Percentiles rank a stretch among this genome's conserved stretches.
Evolutionary conservation across 2,797 vertebrate species (phyloP).

Genomic region (Manis pentadactyla): DNA sequence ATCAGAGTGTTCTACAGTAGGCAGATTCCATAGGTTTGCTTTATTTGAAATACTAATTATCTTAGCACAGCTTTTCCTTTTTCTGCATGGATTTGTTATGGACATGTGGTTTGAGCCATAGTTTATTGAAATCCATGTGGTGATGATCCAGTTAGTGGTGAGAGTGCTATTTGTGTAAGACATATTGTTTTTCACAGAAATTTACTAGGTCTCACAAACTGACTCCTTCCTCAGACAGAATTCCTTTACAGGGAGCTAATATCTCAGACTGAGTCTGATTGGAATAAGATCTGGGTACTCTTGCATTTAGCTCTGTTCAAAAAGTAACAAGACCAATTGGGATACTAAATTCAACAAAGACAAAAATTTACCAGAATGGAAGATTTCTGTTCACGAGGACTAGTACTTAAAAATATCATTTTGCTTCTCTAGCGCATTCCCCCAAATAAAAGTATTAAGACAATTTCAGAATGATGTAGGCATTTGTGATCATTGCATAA

Average conservation of each 20-base stretch:
- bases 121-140: background rate
- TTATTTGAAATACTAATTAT: slow-evolving; percentile 14
- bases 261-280: background rate
- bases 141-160: background rate
- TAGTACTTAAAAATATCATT: background rate
- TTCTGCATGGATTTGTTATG: background rate
- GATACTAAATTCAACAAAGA: background rate
- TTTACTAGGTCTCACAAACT: background rate
- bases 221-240: background rate
- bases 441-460: background rate
- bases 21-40: background rate
- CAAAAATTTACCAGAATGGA: background rate
- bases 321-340: background rate
- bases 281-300: background rate
- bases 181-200: background rate
- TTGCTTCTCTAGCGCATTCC: background rate
- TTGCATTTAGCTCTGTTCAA: background rate
- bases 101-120: background rate
- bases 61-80: background rate
- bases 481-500: background rate
- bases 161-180: background rate
- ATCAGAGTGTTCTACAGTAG: background rate
- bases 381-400: background rate
- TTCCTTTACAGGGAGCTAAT: background rate
- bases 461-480: background rate